Evolutionary conservation across 1,140 invertebrate genomes (phyloP).

Genomic region (Lepidurus arcticus): DNA sequence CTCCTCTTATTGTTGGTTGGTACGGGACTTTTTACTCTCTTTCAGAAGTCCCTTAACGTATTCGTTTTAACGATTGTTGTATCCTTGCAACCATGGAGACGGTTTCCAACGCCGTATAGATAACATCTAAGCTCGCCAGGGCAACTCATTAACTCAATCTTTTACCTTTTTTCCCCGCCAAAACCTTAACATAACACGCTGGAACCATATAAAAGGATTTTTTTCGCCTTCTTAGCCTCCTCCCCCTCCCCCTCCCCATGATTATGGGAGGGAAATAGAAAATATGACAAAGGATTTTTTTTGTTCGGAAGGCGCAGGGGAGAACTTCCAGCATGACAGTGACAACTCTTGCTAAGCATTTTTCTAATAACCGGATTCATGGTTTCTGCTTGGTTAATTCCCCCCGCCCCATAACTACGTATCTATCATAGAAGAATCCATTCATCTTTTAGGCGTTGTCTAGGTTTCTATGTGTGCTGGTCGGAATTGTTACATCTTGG

Average conservation of each 20-base stretch:
- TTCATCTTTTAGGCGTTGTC: neutral
- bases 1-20: neutral
- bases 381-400: conserved; percentile 15
- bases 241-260: too few relatives aligned
- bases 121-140: conserved; percentile 18
- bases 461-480: too few relatives aligned
- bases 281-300: neutral
- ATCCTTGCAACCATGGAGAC: conserved; percentile 1
- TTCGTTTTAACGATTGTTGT: conserved; percentile 16
- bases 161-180: neutral
- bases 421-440: too few relatives aligned
- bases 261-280: too few relatives aligned
- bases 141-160: neutral
- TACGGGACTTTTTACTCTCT: neutral
- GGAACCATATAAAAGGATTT: too few relatives aligned
- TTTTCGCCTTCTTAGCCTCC: too few relatives aligned
- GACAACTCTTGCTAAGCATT: neutral
- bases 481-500: too few relatives aligned
- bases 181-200: neutral
- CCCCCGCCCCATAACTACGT: neutral
- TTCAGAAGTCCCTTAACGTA: neutral
- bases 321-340: neutral
- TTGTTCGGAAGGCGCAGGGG: too few relatives aligned
- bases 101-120: neutral
- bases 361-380: conserved; percentile 7